phyloP scores from a whole-genome alignment of 2,888 invertebrate species.

The Drosophila affinis region DNA sequence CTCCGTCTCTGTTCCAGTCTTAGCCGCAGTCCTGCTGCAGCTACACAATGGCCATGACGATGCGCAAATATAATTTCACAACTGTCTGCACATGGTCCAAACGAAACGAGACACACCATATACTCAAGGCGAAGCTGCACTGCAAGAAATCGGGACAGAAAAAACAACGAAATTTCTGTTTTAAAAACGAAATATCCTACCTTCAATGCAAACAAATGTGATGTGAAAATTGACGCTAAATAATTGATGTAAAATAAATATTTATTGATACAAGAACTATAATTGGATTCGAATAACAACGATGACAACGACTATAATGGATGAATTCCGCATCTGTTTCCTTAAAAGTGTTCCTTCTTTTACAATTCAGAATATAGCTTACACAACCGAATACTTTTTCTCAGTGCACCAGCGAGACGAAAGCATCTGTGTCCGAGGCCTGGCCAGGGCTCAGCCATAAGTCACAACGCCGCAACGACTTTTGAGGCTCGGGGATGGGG shows the following conservation, averaged over 20 bases:
- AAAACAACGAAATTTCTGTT: background rate
- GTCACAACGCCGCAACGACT: conserved; percentile 77
- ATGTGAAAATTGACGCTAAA: background rate
- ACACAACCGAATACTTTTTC: conserved; percentile 1
- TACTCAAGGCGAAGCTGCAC: conserved; percentile 26
- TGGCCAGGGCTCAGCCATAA: conserved; percentile 60
- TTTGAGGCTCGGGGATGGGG: conserved; percentile 41
- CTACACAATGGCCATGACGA: conserved; percentile 74
- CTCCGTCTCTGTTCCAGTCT: conserved; percentile 19
- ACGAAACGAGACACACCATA: conserved; percentile 68
- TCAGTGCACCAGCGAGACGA: conserved; percentile 23
- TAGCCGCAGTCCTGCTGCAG: conserved; percentile 40
- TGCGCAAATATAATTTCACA: conserved; percentile 82
- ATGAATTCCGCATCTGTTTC: too few relatives aligned
- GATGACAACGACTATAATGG: too few relatives aligned
- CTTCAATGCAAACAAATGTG: background rate
- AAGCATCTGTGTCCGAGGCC: conserved; percentile 26
- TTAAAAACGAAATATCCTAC: too few relatives aligned
- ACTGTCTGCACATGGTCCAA: conserved; percentile 81
- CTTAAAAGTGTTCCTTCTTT: too few relatives aligned
- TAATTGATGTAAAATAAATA: too few relatives aligned
- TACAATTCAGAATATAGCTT: too few relatives aligned
- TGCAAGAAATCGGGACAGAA: background rate
- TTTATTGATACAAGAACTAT: too few relatives aligned
- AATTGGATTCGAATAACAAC: too few relatives aligned